Evolutionary conservation across 2,888 invertebrate genomes (phyloP).

Genomic region (Sabellastarte sp.): DNA sequence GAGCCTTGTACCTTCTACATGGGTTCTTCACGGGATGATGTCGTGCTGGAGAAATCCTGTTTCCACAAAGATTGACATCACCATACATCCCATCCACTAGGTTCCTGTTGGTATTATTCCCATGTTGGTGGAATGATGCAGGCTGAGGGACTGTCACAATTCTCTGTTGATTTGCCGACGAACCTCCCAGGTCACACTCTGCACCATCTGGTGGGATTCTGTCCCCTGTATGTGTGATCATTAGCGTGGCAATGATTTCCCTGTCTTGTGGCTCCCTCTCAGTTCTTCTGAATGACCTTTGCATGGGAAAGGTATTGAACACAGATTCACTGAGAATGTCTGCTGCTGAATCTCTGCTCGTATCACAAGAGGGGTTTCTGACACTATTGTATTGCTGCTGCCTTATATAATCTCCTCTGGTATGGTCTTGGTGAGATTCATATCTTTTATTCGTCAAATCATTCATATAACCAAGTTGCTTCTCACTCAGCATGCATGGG

Average conservation of each 20-base stretch:
- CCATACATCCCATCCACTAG: too few relatives aligned
- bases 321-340: too few relatives aligned
- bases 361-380: neutral
- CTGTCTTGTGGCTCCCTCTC: neutral
- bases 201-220: constrained; percentile 9
- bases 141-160: constrained; percentile 12
- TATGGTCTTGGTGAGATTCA: neutral
- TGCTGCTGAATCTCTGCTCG: constrained; percentile 2
- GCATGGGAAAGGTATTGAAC: constrained; percentile 17
- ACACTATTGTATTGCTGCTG: neutral
- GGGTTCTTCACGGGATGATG: neutral
- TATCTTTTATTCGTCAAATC: neutral
- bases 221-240: constrained; percentile 16
- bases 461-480: too few relatives aligned
- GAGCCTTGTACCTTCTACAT: neutral
- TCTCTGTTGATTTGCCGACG: neutral
- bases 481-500: neutral
- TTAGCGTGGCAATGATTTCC: constrained; percentile 5
- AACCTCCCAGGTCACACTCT: neutral
- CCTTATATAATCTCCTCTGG: too few relatives aligned
- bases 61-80: too few relatives aligned
- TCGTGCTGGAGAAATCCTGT: neutral
- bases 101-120: constrained; percentile 5
- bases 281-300: neutral
- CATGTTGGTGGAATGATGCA: constrained; percentile 13